Evolutionary conservation across 2,113 vertebrate species (phyloP).

Genomic region (Aplodontia rufa): DNA sequence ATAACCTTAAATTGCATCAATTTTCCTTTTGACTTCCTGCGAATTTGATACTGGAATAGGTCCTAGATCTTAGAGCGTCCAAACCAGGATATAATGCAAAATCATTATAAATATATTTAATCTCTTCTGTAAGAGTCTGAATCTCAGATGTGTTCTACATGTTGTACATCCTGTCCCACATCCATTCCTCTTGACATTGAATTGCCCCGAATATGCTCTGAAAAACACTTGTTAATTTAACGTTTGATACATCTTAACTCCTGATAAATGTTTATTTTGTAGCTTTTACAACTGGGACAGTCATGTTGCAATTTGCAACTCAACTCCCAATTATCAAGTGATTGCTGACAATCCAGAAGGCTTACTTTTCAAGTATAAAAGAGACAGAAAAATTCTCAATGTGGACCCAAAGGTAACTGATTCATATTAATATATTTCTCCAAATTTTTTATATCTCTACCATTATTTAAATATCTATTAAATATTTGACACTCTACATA

Average conservation of each 20-base stretch:
- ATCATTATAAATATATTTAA: slow-evolving; percentile 25
- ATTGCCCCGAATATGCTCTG: not conserved
- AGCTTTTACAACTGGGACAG: slow-evolving; percentile 94
- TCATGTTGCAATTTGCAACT: slow-evolving; percentile 84
- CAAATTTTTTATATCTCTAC: not conserved
- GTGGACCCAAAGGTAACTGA: slow-evolving; percentile 89
- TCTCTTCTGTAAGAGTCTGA: slow-evolving; percentile 50
- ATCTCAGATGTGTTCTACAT: not conserved
- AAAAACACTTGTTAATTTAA: slow-evolving; percentile 28
- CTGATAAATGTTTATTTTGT: slow-evolving; percentile 63
- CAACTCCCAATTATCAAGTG: slow-evolving; percentile 90
- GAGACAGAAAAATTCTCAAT: slow-evolving; percentile 88
- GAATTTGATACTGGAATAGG: slow-evolving; percentile 15
- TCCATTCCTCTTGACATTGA: not conserved
- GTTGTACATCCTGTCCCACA: not conserved
- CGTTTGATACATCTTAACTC: slow-evolving; percentile 7
- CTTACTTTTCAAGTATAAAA: slow-evolving; percentile 91
- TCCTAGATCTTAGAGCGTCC: not conserved
- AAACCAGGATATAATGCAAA: slow-evolving; percentile 57
- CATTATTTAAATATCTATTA: slow-evolving; percentile 20
- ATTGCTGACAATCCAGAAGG: slow-evolving; percentile 87
- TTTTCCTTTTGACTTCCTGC: slow-evolving; percentile 59
- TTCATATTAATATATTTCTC: not conserved
- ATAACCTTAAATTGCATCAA: slow-evolving; percentile 54
- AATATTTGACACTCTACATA: not conserved